A percentile compares a stretch with the other conserved stretches of the same genome.
Conservation (phyloP, 2,797 vertebrate species). For the Sus cebifrons region DNA sequence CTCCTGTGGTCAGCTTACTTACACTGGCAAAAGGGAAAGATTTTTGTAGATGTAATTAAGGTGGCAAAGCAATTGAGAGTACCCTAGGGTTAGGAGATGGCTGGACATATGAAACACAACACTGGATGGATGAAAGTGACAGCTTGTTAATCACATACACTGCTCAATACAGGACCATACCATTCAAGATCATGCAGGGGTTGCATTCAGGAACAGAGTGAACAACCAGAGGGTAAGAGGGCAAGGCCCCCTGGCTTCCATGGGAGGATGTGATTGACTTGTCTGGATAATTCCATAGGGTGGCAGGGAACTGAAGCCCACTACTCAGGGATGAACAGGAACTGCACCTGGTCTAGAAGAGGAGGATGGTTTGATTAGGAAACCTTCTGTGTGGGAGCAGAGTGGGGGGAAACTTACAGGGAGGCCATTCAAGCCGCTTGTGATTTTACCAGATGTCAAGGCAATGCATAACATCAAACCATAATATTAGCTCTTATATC, state of each 20-base stretch:
- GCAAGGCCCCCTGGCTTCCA: not conserved
- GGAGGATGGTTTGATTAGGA: not conserved
- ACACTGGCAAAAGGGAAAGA: not conserved
- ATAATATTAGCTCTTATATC: not conserved
- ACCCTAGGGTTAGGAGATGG: not conserved
- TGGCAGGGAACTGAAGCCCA: not conserved
- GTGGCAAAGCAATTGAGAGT: not conserved
- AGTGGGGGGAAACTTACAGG: not conserved
- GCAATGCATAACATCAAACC: not conserved
- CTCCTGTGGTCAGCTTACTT: not conserved
- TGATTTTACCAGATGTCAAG: not conserved
- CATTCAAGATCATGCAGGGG: not conserved
- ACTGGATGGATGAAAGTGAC: not conserved
- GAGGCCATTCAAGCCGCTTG: not conserved
- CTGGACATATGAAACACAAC: not conserved
- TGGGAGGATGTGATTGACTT: not conserved
- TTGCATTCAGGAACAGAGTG: not conserved
- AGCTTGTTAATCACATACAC: not conserved
- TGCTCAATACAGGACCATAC: accelerated
- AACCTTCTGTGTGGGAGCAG: not conserved
- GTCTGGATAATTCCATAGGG: not conserved
- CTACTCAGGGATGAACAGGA: not conserved
- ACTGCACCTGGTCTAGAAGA: not conserved
- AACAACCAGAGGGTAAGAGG: not conserved
- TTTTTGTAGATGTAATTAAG: not conserved